Evolutionary conservation across 2,113 vertebrate genomes (phyloP), one percentile per base, ranked within the genome.

Genomic region (Oplegnathus fasciatus): DNA sequence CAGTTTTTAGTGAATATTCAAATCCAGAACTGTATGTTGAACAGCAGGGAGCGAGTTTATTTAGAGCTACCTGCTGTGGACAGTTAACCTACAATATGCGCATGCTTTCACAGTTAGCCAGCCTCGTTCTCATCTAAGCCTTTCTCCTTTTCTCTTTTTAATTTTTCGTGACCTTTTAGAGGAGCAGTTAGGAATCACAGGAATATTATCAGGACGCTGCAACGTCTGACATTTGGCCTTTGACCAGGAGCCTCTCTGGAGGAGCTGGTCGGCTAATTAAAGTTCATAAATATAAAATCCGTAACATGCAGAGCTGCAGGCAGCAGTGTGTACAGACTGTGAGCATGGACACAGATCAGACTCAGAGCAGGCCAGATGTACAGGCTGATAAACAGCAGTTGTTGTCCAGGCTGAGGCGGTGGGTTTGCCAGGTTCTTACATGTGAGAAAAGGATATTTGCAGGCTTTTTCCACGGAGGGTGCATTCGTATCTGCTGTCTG

Each of bases 291-390:
- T 28, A 30, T 42, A 20, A 22, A 22, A 28, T 7, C 4, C 6
- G n/a, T 1, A 13, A 15, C 15, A 2, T 1, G 32, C n/a, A 20
- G 71, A 30, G 34, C 32, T 11, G 44, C 24, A 22, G 60, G 32
- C 60, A 68, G 40, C 65, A 37, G 60, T 11, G 14, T 26, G 37
- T 3, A 1, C 60, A 37, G 48, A 22, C 32, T 40, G 70, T 26
- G 69, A 55, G 44, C 66, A 1, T 22, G 48, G 57, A 52, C 57
- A 0, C 28, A 4, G 44, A 42, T 55, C 62, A 61, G 62, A 24
- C 64, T 52, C 9, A 32, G 68, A 54, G 20, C 50, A 9, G 61
- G 20, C 52, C 65, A 79, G 54, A 79, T 69, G 77, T 69, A 48
- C 54, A 15, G 46, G 48, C 61, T 14, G 32, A 54, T 24, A 18